Base-by-base conservation (phyloP, 2,888 invertebrate species). In the Abrostola tripartita region DNA sequence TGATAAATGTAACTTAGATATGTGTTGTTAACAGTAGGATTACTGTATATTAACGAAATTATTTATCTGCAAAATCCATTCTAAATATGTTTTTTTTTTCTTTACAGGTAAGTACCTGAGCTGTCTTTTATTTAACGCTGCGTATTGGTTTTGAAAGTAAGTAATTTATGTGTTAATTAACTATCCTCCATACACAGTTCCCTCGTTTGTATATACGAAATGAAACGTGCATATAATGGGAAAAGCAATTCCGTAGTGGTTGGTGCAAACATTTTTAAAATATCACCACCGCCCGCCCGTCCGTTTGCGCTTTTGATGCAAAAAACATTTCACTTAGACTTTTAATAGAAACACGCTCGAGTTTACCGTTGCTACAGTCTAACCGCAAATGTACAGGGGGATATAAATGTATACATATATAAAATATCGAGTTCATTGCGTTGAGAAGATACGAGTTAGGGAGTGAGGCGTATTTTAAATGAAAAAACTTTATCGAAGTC, bases 281-380 rank as follows among this genome's bases (percentile, higher is more conserved):
- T 68, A 58, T 59, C 44, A 38, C 56, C n/a, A n/a, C n/a, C n/a
- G n/a, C n/a, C n/a, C 42, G 47, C 7, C 52, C 42, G 52, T 6
- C 38, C 53, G 52, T 51, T 66, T 65, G 49, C 44, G 57, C 59
- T 60, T 76, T 64, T 64, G 52, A 75, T 61, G 76, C 63, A 51
- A 61, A 61, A 72, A 73, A 68, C 69, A 68, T 74, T 74, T 68
- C 56, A 51, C 52, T 74, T 60, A 56, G 51, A 61, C 37, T 73
- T 76, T 53, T 65, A 77, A 69, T 65, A 61, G 65, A 61, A 73
- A 69, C 78, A 63, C 51, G 65, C 58, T 38, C 49, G 10, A 40
- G 49, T 68, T 58, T 61, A 61, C 62, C 47, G 65, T 53, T 66
- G 49, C 37, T 50, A 9, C n/a, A 24, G 42, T 44, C 10, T n/a